Base-by-base conservation (phyloP, 2,888 invertebrate species). In the Mythimna loreyi region DNA sequence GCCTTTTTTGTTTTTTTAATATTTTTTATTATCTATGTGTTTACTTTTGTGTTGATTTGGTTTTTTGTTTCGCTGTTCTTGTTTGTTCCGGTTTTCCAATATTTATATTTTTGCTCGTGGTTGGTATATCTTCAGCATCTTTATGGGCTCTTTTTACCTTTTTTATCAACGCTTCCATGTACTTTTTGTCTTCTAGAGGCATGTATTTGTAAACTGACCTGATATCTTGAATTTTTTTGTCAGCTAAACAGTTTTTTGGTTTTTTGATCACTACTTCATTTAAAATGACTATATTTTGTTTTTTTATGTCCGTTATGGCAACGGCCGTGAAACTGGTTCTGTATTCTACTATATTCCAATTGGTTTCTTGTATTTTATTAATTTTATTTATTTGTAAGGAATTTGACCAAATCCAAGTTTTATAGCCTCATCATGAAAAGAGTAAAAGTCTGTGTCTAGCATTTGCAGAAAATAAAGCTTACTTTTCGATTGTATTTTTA, bases 361-460 rank as follows among this genome's bases (percentile, higher is more conserved):
- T n/a, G n/a, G n/a, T n/a, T n/a, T n/a, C n/a, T n/a, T n/a, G n/a
- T n/a, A n/a, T n/a, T n/a, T n/a, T n/a, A n/a, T n/a, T n/a, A n/a
- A n/a, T n/a, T n/a, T n/a, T n/a, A 40, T 40, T 57, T 57, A 23
- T 57, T 57, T 57, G 56, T 57, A 57, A 2, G 56, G 56, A 1
- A 57, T 40, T 57, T 57, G 56, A 57, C 40, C 40, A 57, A 57
- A 57, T 57, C 56, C 40, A 57, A 57, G 56, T 57, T 57, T 40
- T 6, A 57, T 57, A 40, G 56, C 56, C 11, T 40, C 56, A 1
- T 57, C 56, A 19, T 57, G 56, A n/a, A n/a, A n/a, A n/a, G n/a
- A n/a, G n/a, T n/a, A n/a, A 57, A 57, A 57, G 9, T 11, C 4
- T n/a, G n/a, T n/a, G 56, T 23, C 36, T 9, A 43, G 19, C 45